Evolutionary conservation across 2,888 invertebrate genomes (phyloP).

Genomic region (Patella ulyssiponensis): DNA sequence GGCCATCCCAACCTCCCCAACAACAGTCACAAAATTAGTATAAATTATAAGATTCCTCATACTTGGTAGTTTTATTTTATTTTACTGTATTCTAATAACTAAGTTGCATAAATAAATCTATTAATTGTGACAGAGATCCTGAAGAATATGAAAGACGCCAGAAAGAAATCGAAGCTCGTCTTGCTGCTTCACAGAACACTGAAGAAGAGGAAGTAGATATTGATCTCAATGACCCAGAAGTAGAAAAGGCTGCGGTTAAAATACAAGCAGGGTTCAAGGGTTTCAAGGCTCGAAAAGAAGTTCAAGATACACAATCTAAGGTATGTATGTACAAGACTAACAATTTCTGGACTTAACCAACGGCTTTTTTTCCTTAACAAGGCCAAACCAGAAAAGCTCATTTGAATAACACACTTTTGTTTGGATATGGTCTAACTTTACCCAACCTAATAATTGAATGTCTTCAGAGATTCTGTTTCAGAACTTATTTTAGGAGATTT

Average conservation of each 20-base stretch:
- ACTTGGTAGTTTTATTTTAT: too few species aligned
- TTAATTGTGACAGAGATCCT: constrained; percentile 31
- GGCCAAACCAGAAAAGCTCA: neutral
- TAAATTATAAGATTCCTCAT: too few species aligned
- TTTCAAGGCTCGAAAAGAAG: constrained; percentile 56
- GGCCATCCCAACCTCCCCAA: too few species aligned
- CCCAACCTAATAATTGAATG: too few species aligned
- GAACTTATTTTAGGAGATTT: too few species aligned
- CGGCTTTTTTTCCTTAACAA: too few species aligned
- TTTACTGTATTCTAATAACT: too few species aligned
- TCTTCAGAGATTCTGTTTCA: too few species aligned
- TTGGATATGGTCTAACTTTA: neutral
- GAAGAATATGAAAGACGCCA: constrained; percentile 30
- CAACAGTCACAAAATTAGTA: too few species aligned
- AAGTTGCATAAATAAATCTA: neutral
- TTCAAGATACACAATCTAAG: neutral
- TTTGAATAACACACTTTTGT: neutral
- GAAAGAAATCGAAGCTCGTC: constrained; percentile 23
- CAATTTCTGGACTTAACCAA: too few species aligned
- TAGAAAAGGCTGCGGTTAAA: constrained; percentile 55
- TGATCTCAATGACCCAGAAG: constrained; percentile 55
- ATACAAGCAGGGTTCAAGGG: constrained; percentile 66
- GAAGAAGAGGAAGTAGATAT: constrained; percentile 32
- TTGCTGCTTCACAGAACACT: constrained; percentile 16
- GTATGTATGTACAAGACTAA: neutral